These are phyloP conservation scores for Actenoides lindsayi DNA, from an alignment of 2,113 vertebrate genomes.

Conservation along the genomic window DNA sequence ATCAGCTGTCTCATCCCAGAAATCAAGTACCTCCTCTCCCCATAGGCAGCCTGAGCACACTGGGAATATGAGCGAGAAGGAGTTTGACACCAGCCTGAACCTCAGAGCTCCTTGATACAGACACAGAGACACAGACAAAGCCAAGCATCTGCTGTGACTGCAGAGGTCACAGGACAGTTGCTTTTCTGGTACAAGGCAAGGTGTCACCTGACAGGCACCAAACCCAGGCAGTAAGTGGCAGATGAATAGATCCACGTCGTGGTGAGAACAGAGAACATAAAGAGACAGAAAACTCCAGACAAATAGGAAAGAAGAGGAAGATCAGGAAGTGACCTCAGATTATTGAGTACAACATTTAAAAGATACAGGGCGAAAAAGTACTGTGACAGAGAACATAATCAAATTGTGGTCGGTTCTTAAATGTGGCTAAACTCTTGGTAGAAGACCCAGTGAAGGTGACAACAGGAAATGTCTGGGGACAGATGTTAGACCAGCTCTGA, in stretches of 20 bases:
- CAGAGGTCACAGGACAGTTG: background rate
- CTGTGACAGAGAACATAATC: background rate
- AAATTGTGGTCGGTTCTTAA: background rate
- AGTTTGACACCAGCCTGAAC: background rate
- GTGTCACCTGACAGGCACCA: background rate
- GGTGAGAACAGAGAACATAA: background rate
- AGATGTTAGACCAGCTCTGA: background rate
- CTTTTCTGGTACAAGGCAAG: background rate
- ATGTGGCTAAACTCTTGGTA: background rate
- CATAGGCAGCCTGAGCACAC: background rate
- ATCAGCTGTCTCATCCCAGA: background rate
- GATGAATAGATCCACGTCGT: background rate
- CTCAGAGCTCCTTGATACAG: background rate
- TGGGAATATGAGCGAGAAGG: accelerated
- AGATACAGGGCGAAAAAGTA: background rate
- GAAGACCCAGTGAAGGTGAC: background rate
- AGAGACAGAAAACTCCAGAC: background rate
- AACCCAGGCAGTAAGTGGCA: accelerated
- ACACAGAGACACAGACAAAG: background rate
- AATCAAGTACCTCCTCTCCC: background rate
- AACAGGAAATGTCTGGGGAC: background rate
- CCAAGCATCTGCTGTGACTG: background rate
- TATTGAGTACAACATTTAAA: background rate
- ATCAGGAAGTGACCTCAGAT: background rate
- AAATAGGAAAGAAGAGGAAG: background rate